phyloP scores from a whole-genome alignment of 2,888 invertebrate genomes.

The Pelosia muscerda region DNA sequence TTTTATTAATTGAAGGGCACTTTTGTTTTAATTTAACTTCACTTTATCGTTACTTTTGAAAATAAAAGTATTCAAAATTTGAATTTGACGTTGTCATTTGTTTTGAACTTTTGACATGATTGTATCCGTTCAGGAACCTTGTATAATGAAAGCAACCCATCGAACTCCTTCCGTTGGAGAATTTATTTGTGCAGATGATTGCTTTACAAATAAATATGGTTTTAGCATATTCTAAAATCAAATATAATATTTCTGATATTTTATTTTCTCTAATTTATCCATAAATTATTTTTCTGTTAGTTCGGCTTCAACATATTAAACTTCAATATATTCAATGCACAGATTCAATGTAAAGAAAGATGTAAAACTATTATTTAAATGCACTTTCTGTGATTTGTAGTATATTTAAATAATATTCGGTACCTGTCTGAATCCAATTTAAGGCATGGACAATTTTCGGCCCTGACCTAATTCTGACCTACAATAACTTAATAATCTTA shows the following conservation, averaged over 20 bases:
- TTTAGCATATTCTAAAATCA: no score
- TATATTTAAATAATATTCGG: neutral
- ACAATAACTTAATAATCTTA: neutral
- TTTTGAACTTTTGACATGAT: neutral
- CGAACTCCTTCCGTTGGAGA: no score
- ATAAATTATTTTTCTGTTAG: neutral
- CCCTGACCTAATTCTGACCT: conserved; percentile 1
- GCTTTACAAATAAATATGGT: no score
- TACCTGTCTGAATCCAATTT: neutral
- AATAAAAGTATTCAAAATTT: conserved; percentile 38
- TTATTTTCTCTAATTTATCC: neutral
- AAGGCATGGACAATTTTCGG: neutral
- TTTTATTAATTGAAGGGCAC: conserved; percentile 40
- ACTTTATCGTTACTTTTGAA: conserved; percentile 43
- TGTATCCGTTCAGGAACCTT: conserved; percentile 12
- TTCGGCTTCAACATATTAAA: no score
- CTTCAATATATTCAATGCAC: no score
- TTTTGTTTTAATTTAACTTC: conserved; percentile 2
- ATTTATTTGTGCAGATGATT: no score
- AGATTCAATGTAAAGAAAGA: no score
- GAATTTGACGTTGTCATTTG: conserved; percentile 32
- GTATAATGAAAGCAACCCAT: no score
- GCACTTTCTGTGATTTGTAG: no score
- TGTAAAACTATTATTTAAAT: no score
- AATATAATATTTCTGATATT: no score